A percentile compares a stretch with the other conserved stretches of the same genome.
These are phyloP conservation scores for Lagorchestes hirsutus DNA, from an alignment of 2,797 vertebrate genomes.

Conservation along the genomic window DNA sequence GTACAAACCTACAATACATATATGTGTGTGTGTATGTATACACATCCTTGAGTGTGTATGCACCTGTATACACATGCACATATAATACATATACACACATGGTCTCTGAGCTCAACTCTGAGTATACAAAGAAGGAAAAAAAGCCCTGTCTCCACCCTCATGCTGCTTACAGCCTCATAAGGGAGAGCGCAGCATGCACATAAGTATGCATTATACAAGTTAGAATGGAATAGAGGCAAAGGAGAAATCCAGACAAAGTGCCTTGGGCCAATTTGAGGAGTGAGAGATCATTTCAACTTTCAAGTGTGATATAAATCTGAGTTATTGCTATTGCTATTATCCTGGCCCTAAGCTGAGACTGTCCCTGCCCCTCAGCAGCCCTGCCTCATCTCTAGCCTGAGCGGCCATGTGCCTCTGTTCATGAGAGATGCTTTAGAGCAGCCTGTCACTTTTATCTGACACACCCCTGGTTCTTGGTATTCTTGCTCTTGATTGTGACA, in stretches of 20 bases:
- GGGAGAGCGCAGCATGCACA: background rate
- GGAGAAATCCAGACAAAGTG: background rate
- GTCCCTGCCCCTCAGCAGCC: background rate
- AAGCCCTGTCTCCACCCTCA: background rate
- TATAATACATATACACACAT: background rate
- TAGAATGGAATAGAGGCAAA: background rate
- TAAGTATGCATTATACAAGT: background rate
- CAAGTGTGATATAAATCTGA: background rate
- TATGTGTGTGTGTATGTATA: background rate
- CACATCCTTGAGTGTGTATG: too few relatives aligned
- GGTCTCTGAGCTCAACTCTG: background rate
- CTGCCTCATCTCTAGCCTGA: background rate
- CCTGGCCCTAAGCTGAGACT: background rate
- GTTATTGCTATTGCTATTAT: background rate
- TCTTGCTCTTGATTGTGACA: slow-evolving; percentile 39
- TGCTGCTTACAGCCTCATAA: background rate
- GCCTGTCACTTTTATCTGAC: slow-evolving; percentile 32
- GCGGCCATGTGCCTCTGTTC: background rate
- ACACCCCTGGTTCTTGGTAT: slow-evolving; percentile 8
- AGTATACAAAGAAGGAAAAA: background rate
- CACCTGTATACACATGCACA: too few relatives aligned
- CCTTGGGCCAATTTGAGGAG: background rate
- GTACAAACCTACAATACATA: background rate
- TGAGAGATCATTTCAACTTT: background rate
- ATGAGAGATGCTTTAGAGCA: slow-evolving; percentile 38